Base-by-base conservation (phyloP, 2,888 invertebrate species). In the Chrysolina americana region DNA sequence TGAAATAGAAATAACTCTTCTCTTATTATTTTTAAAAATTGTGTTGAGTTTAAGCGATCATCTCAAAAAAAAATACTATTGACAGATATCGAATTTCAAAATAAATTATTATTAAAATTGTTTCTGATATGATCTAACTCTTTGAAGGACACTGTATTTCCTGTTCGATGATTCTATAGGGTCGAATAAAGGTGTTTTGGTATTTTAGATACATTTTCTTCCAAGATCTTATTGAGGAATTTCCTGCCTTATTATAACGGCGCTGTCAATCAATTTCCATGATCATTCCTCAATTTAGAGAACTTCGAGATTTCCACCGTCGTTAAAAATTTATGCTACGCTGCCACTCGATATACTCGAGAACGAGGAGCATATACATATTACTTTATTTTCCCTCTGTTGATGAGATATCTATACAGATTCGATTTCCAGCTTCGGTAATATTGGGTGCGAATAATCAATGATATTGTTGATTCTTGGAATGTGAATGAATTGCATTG, bases 241-340 rank as follows among this genome's bases (percentile, higher is more conserved):
- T 47, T n/a, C 47, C 47, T 47, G 15, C 10, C 15, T 47, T 15
- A 44, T 59, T 59, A 13, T 13, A 59, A 36, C 59, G n/a, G 15
- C 9, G 28, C 15, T 17, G 23, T 56, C 17, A 2, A 23, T 59
- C 59, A 28, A 15, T 36, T 59, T 53, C 36, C 36, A 59, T 59
- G 13, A 59, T 59, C n/a, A 59, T 28, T 13, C 15, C 19, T 19
- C 19, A 53, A 53, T 19, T 53, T 9, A 53, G 21, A 53, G 13
- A 41, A 66, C 17, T 23, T 28, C 17, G n/a, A 50, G 66, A 50
- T 36, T 66, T 48, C 23, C n/a, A 28, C 13, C 23, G 21, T 65
- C 65, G 50, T 66, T 66, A 66, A 66, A 66, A 66, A 50, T 53
- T 9, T 36, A 48, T 50, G 66, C 66, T 66, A 19, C 50, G 36